Evolutionary conservation across 1,140 invertebrate genomes (phyloP), one percentile per base, ranked within the genome.

Genomic region (Scaptomyza pallida): DNA sequence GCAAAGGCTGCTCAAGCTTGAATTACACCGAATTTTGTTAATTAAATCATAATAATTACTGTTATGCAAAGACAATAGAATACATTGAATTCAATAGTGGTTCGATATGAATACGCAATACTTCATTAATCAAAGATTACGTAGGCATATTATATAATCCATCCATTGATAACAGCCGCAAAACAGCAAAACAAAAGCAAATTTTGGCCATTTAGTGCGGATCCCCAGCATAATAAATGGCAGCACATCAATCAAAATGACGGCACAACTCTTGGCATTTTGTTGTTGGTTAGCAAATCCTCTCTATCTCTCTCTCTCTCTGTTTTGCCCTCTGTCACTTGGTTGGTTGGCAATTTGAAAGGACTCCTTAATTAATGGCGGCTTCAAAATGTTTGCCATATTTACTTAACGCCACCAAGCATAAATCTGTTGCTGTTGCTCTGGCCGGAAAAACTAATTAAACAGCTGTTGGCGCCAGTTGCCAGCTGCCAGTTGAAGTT

Each of bases 231-330:
- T 51, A 62, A 56, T 47, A 80, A 80, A 69, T 56, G 69, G 48
- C 65, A 60, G 62, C 35, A 43, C 78, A 81, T 81, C 78, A 81
- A 81, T 81, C 78, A 81, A 76, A 81, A 55, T 54, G 55, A 48
- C 44, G 59, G 16, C 62, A 41, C 33, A 47, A 72, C 45, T 68
- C 57, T n/a, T 17, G 13, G 23, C 26, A 16, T 57, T n/a, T 57
- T 45, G 15, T 33, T 54, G 47, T 6, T 52, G 26, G 10, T 55
- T 43, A 16, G 35, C 6, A 60, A 30, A 9, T 30, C 26, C 2
- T 30, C 26, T 9, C 23, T 30, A 1, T 12, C 6, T 21, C 16
- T 40, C 30, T 3, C 45, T 9, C 15, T 21, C 5, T 12, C 10
- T 13, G 6, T 15, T 15, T 37, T 59, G 5, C 6, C 37, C 45